phyloP scores from a whole-genome alignment of 2,888 invertebrate species.

The Neuroscelio doddi region DNA sequence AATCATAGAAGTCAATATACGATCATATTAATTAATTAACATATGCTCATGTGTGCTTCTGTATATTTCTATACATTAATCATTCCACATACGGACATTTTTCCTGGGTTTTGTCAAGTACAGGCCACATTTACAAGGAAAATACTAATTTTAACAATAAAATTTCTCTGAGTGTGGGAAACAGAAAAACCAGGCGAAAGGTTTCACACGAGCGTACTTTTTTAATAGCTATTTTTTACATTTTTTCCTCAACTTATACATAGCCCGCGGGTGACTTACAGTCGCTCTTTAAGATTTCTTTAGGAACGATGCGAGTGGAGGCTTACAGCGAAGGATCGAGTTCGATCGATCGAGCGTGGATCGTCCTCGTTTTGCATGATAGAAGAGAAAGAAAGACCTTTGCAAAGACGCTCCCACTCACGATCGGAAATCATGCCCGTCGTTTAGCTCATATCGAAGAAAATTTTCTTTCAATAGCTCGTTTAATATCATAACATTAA shows the following conservation, averaged over 20 bases:
- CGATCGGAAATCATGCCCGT: constrained; percentile 43
- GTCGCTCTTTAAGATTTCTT: constrained; percentile 3
- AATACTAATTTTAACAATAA: too few relatives aligned
- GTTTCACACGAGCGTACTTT: too few relatives aligned
- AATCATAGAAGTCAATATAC: too few relatives aligned
- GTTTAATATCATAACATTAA: constrained; percentile 41
- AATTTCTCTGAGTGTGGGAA: too few relatives aligned
- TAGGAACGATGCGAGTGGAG: neutral
- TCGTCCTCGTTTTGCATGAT: constrained; percentile 41
- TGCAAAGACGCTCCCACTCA: constrained; percentile 47
- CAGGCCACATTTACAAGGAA: too few relatives aligned
- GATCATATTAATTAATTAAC: too few relatives aligned
- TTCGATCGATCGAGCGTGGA: constrained; percentile 31
- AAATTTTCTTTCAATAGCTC: constrained; percentile 39
- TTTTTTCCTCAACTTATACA: neutral
- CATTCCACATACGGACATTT: too few relatives aligned
- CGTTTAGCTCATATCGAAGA: constrained; percentile 37
- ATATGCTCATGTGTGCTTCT: too few relatives aligned
- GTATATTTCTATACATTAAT: too few relatives aligned
- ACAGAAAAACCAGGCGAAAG: too few relatives aligned
- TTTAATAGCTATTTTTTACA: neutral
- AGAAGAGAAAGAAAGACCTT: constrained; percentile 44
- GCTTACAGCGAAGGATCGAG: constrained; percentile 10
- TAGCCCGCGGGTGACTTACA: neutral
- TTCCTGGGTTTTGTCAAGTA: too few relatives aligned